Base-by-base conservation (phyloP, 2,113 vertebrate species). In the Electrona antarctica region DNA sequence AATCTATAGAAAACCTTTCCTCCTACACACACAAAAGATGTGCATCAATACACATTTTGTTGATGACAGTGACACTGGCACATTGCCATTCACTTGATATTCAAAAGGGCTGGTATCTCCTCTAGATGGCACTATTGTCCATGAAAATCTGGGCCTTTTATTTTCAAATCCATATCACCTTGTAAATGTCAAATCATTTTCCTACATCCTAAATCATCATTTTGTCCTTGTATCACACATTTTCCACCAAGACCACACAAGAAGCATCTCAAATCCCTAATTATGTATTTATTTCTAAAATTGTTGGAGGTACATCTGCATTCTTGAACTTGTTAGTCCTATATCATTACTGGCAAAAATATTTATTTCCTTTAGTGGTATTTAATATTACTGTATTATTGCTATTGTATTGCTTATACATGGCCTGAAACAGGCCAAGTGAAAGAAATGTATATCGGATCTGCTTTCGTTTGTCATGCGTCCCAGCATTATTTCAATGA, bases 81-180 rank as follows among this genome's bases (percentile, higher is more conserved):
- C 21, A 21, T n/a, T 10, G 15, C 6, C 46, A 41, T 21, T 11
- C 61, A 52, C 14, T 47, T n/a, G 14, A 33, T 49, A 58, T 14
- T 45, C 7, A 56, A 47, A 3, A 14, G 10, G 29, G 33, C 8
- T 10, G 4, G 21, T 11, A 29, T 1, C 1, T 77, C 91, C 93
- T 78, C 87, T 91, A 93, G 93, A 92, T 93, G 93, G 89, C 75
- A 80, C 85, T 91, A 80, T 92, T 85, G 85, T 91, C 93, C 92
- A 89, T 73, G 83, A 79, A 90, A 93, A 86, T 58, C 58, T 74
- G 15, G 48, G 54, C 49, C 55, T 55, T 79, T 67, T 15, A 73
- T 78, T 77, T 84, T 71, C 74, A 71, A 67, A 74, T 78, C 28
- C 73, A 80, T 58, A 70, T 80, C 78, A 79, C 80, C 70, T 77